Evolutionary conservation across 2,797 vertebrate species (phyloP), one percentile per base, ranked within the genome.

Genomic region (Denticeps clupeoides): DNA sequence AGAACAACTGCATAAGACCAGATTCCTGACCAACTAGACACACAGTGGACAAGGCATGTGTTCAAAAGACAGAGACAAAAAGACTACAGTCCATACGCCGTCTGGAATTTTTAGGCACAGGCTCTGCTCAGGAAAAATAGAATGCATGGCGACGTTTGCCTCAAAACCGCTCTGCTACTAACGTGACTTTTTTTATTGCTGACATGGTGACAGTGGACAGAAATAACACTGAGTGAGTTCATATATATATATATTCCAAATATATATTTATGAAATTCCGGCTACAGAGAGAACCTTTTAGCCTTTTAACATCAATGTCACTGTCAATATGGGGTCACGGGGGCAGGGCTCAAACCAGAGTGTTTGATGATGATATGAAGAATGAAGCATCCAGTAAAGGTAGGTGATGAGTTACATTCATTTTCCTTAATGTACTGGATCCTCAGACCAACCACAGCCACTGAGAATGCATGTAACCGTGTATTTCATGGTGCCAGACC

Each of bases 151-250:
- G 85, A 80, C 53, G 55, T 77, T 51, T 74, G 56, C 47, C 56
- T 47, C 41, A 32, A 79, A 73, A 81, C 77, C 81, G 84, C 82
- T 86, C 75, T 63, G 68, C 72, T 68, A 78, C 83, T 84, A 86
- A 74, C 74, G 79, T 82, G 80, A n/a, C n/a, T n/a, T n/a, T n/a
- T 67, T 75, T 93, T 94, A 96, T 93, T 95, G 93, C 91, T 93
- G 85, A 86, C 86, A 80, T 81, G 67, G 82, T 85, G 79, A 89
- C 80, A 81, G 84, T 82, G 84, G 84, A 83, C 82, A 82, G 75
- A 84, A 85, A 53, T 2, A 29, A 25, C 19, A 21, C 12, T 29
- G 16, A 45, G 25, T 23, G 33, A 52, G 25, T 35, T 16, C 24
- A 22, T 29, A 35, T 25, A 41, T 64, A 60, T 59, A 58, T 51